These are phyloP conservation scores for Leptinotarsa lineolata DNA, from an alignment of 1,140 invertebrate genomes.

Conservation along the genomic window DNA sequence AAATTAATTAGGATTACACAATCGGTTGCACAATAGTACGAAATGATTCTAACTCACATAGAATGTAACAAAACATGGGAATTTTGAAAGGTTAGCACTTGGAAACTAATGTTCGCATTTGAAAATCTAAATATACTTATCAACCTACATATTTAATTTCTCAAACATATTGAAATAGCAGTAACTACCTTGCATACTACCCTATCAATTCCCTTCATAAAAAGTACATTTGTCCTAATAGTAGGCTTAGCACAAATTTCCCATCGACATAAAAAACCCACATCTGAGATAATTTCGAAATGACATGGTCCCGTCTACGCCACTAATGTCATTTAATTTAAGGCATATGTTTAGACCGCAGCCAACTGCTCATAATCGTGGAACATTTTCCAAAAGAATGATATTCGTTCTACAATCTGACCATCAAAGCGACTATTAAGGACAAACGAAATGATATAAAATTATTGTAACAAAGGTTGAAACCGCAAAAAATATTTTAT, in stretches of 20 bases:
- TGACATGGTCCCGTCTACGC: slow-evolving; percentile 4
- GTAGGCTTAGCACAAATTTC: neutral
- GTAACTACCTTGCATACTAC: too few species aligned
- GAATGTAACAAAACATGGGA: too few species aligned
- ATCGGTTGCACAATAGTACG: too few species aligned
- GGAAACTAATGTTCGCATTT: too few species aligned
- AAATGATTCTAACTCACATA: too few species aligned
- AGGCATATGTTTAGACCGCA: neutral
- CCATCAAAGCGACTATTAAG: neutral
- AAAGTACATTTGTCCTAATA: too few species aligned
- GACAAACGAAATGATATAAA: slow-evolving; percentile 8
- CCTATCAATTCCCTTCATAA: too few species aligned
- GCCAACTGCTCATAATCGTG: slow-evolving; percentile 7
- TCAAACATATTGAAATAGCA: too few species aligned
- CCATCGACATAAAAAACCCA: neutral
- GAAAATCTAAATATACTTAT: too few species aligned
- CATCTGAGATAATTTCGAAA: slow-evolving; percentile 2
- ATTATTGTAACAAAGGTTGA: neutral
- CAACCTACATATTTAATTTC: too few species aligned
- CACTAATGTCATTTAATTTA: slow-evolving; percentile 8
- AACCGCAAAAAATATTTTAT: slow-evolving; percentile 9
- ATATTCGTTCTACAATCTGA: slow-evolving; percentile 4
- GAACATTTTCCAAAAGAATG: slow-evolving; percentile 3
- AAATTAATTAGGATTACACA: too few species aligned
- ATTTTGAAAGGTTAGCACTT: too few species aligned